A percentile compares a stretch with the other conserved stretches of the same genome.
Evolutionary conservation across 1,140 invertebrate species (phyloP).

Genomic region (Mactra quadrangularis): DNA sequence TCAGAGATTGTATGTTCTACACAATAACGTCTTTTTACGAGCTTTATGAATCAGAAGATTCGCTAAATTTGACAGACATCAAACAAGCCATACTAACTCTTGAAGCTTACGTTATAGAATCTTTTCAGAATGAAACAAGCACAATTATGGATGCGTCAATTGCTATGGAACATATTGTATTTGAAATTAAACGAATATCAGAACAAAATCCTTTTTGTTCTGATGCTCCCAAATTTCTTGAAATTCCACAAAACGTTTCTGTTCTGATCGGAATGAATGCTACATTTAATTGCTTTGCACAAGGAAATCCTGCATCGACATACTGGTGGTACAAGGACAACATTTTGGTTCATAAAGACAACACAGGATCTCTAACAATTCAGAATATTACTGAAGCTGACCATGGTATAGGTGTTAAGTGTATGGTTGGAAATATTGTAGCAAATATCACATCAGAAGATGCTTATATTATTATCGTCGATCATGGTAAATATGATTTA

Average conservation of each 20-base stretch:
- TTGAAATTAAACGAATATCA: not conserved
- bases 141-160: not conserved
- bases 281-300: conserved; percentile 5
- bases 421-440: conserved; percentile 33
- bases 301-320: conserved; percentile 9
- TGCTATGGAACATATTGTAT: not conserved
- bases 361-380: not conserved
- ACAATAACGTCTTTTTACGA: conserved; percentile 13
- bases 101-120: conserved; percentile 2
- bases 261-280: not conserved
- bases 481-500: not conserved
- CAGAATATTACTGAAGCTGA: conserved; percentile 1
- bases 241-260: not conserved
- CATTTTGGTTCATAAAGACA: not conserved
- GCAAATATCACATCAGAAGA: conserved; percentile 27
- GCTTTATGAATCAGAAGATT: conserved; percentile 6
- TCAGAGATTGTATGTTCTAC: conserved; percentile 18
- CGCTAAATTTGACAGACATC: conserved; percentile 16
- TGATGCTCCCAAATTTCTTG: not conserved
- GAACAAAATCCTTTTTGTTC: conserved; percentile 28
- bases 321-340: conserved; percentile 19
- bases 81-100: not conserved
- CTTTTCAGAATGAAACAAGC: conserved; percentile 24
- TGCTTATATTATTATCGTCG: not conserved
- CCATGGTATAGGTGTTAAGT: not conserved